These are phyloP conservation scores for Neodon shergylaensis DNA, from an alignment of 2,113 vertebrate genomes.

Conservation along the genomic window DNA sequence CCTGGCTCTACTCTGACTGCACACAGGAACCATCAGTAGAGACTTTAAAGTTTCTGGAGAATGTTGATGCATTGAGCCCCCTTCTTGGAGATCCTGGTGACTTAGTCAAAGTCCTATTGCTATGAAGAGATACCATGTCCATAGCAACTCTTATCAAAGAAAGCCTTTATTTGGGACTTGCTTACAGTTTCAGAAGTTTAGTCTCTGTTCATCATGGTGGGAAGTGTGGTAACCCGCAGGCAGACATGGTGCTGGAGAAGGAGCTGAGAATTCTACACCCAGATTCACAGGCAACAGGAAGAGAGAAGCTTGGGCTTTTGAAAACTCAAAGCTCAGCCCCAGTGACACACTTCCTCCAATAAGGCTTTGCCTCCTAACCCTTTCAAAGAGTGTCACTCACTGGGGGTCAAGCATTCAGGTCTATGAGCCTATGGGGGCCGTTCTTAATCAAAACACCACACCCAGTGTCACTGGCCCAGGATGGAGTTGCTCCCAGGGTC, in stretches of 20 bases:
- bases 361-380: not conserved
- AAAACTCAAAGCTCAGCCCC: not conserved
- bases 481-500: not conserved
- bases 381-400: not conserved
- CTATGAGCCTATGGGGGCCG: not conserved
- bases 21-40: not conserved
- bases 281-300: not conserved
- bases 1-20: not conserved
- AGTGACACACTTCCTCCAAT: not conserved
- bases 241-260: not conserved
- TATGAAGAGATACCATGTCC: not conserved
- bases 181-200: not conserved
- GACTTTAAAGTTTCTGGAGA: slow-evolving; percentile 48
- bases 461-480: not conserved
- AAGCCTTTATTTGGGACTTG: not conserved
- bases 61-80: not conserved
- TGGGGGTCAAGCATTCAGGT: not conserved
- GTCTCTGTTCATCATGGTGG: not conserved
- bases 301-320: not conserved
- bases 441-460: not conserved
- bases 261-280: not conserved
- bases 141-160: not conserved
- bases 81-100: slow-evolving; percentile 27
- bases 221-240: not conserved
- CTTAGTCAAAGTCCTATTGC: not conserved